phyloP scores from a whole-genome alignment of 2,888 invertebrate species.

The Eupeodes luniger region DNA sequence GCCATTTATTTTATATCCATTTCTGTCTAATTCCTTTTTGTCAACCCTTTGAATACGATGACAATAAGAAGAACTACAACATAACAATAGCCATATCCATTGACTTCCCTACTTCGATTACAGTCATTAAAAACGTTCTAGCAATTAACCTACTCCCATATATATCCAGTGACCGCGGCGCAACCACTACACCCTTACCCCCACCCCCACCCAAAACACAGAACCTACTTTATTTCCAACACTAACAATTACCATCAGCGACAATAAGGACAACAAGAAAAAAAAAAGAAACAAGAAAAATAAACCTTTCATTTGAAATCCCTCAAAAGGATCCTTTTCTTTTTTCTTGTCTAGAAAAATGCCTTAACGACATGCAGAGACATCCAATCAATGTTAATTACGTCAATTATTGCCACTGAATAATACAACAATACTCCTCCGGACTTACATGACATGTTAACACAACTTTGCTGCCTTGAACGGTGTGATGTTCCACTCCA shows the following conservation, averaged over 20 bases:
- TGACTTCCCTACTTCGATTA: conserved; percentile 4
- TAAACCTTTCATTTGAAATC: not conserved
- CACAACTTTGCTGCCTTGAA: conserved; percentile 91
- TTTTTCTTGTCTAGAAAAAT: conserved; percentile 25
- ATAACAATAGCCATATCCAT: conserved; percentile 6
- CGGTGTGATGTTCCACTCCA: conserved; percentile 91
- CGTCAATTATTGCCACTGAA: conserved; percentile 71
- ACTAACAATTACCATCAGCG: conserved; percentile 5
- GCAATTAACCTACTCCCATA: conserved; percentile 39
- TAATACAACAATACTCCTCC: conserved; percentile 57
- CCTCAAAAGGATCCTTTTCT: conserved; percentile 19
- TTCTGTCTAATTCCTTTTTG: not conserved
- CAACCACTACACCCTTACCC: no score
- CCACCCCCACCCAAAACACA: not conserved
- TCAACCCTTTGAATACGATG: not conserved
- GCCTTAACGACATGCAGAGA: conserved; percentile 67
- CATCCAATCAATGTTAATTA: conserved; percentile 73
- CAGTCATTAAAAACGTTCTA: conserved; percentile 46
- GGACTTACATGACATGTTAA: conserved; percentile 87
- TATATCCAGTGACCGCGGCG: no score
- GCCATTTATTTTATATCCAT: not conserved
- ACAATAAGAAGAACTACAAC: no score
- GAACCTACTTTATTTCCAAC: not conserved
- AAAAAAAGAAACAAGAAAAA: no score
- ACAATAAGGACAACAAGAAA: not conserved